These are phyloP conservation scores for Noctuana brunneofusca DNA, from an alignment of 2,888 invertebrate genomes.

Conservation along the genomic window DNA sequence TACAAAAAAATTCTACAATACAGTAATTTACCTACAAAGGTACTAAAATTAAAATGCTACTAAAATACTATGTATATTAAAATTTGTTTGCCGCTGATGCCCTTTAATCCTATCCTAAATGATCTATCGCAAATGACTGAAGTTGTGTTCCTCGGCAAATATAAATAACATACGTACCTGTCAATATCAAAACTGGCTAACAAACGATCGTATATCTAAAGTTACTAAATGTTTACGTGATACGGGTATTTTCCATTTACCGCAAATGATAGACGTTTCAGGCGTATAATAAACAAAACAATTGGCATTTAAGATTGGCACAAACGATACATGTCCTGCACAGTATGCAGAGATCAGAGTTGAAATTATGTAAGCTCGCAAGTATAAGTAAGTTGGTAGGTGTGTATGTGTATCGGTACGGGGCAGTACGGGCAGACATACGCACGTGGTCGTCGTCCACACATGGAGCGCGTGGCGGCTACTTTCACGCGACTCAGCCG, in stretches of 20 bases:
- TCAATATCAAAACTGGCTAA: slow-evolving; percentile 7
- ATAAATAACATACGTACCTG: slow-evolving; percentile 22
- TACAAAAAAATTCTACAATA: no score
- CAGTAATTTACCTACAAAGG: no score
- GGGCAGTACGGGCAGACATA: slow-evolving; percentile 37
- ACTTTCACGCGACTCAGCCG: slow-evolving; percentile 78
- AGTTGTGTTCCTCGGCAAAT: slow-evolving; percentile 22
- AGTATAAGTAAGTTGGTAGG: slow-evolving; percentile 25
- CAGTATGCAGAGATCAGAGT: slow-evolving; percentile 22
- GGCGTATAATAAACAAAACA: slow-evolving; percentile 20
- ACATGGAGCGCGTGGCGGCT: slow-evolving; percentile 65
- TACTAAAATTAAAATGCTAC: no score
- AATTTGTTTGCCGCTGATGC: slow-evolving; percentile 8
- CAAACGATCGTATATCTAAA: slow-evolving; percentile 22
- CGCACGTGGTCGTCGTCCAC: slow-evolving; percentile 52
- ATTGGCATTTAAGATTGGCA: slow-evolving; percentile 28
- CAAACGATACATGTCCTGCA: slow-evolving; percentile 27
- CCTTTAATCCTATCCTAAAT: slow-evolving; percentile 23
- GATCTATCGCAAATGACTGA: slow-evolving; percentile 6
- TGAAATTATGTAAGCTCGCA: slow-evolving; percentile 31
- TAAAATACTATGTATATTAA: background rate
- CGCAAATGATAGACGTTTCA: slow-evolving; percentile 11
- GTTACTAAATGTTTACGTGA: slow-evolving; percentile 24
- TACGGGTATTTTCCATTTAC: slow-evolving; percentile 16
- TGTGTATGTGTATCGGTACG: slow-evolving; percentile 19